Evolutionary conservation across 2,888 invertebrate genomes (phyloP).

Genomic region (Agrotis segetum): DNA sequence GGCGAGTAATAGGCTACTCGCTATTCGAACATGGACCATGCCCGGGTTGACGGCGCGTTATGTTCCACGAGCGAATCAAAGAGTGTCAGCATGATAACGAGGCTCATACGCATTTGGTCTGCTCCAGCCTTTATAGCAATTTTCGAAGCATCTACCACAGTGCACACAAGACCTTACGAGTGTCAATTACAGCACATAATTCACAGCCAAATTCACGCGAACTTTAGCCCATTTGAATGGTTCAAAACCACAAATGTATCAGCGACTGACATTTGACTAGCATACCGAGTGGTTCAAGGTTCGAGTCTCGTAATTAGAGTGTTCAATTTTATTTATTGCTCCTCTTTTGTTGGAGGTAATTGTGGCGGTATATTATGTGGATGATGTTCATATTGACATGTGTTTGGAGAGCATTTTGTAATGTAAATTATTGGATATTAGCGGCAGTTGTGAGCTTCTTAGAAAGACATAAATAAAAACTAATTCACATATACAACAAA

Average conservation of each 20-base stretch:
- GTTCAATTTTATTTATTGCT: conserved; percentile 62
- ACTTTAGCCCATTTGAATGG: conserved; percentile 42
- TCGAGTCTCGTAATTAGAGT: conserved; percentile 59
- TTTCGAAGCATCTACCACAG: background rate
- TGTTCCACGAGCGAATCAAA: too few relatives aligned
- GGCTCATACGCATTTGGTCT: too few relatives aligned
- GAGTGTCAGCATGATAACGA: too few relatives aligned
- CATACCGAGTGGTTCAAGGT: conserved; percentile 66
- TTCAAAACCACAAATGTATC: conserved; percentile 58
- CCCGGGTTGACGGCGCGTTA: too few relatives aligned
- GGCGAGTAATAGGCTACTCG: too few relatives aligned
- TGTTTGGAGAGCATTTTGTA: conserved; percentile 30
- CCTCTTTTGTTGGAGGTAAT: conserved; percentile 56
- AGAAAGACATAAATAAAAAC: too few relatives aligned
- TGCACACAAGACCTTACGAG: background rate
- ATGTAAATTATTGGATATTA: background rate
- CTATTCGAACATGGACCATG: too few relatives aligned
- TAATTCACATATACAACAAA: too few relatives aligned
- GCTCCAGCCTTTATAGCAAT: too few relatives aligned
- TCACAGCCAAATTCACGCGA: conserved; percentile 40
- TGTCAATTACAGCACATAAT: conserved; percentile 33
- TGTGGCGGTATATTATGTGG: conserved; percentile 33
- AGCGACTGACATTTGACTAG: conserved; percentile 55
- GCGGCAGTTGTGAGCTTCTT: too few relatives aligned
- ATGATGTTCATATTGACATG: conserved; percentile 29